Percentiles rank a stretch among this genome's conserved stretches.
Evolutionary conservation across 2,113 vertebrate species (phyloP).

Genomic region (Pteropus alecto): DNA sequence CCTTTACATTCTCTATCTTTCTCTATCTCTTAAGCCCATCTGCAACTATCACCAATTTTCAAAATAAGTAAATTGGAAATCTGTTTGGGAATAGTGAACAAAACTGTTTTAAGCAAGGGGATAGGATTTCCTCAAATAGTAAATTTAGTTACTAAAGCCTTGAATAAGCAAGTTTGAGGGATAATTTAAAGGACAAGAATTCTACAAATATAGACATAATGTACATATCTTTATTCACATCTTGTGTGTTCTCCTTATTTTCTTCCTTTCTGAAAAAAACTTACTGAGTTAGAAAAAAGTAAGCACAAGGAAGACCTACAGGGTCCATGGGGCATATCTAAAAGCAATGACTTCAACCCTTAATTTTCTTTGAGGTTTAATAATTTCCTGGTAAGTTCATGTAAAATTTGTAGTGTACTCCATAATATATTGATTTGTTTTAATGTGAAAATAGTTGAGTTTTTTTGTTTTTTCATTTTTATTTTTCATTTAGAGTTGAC

Average conservation of each 20-base stretch:
- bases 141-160: not conserved
- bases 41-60: not conserved
- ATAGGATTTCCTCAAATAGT: not conserved
- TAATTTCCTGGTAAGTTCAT: not conserved
- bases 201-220: not conserved
- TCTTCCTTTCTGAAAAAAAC: not conserved
- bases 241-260: not conserved
- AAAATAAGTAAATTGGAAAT: not conserved
- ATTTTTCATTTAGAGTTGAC: no score
- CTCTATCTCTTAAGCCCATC: not conserved
- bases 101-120: not conserved
- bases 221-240: not conserved
- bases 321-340: not conserved
- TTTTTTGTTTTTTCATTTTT: no score
- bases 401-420: not conserved
- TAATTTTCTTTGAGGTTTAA: not conserved
- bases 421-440: not conserved
- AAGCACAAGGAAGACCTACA: not conserved
- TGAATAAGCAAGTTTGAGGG: not conserved
- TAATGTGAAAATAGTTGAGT: not conserved
- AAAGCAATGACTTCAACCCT: not conserved
- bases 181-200: not conserved
- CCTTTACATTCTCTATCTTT: not conserved
- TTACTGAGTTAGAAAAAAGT: not conserved
- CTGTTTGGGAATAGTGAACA: not conserved